Evolutionary conservation across 2,888 invertebrate species (phyloP).

Genomic region (Amphipyra tragopoginis): DNA sequence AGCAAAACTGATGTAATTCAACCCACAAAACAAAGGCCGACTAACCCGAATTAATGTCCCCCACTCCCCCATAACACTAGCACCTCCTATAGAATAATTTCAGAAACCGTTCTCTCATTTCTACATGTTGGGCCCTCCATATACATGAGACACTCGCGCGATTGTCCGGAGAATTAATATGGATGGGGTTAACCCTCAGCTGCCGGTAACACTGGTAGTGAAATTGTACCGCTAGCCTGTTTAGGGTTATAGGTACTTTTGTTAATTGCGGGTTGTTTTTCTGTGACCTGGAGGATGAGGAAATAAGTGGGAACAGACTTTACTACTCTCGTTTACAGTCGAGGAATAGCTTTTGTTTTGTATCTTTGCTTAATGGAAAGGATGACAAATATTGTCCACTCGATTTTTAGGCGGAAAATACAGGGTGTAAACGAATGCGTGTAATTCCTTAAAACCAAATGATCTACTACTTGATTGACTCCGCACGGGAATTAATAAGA

Average conservation of each 20-base stretch:
- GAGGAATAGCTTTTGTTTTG: too few relatives aligned
- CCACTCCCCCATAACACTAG: not conserved
- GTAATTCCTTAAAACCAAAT: too few relatives aligned
- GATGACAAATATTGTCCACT: too few relatives aligned
- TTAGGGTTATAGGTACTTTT: constrained; percentile 45
- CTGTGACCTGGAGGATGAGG: not conserved
- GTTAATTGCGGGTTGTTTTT: constrained; percentile 22
- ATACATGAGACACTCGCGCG: constrained; percentile 62
- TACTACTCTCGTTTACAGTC: too few relatives aligned
- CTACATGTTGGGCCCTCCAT: constrained; percentile 46
- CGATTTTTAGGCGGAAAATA: too few relatives aligned
- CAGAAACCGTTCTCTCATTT: constrained; percentile 56
- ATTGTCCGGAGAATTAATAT: constrained; percentile 67
- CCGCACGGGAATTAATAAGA: too few relatives aligned
- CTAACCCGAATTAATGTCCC: constrained; percentile 39
- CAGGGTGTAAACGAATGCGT: too few relatives aligned
- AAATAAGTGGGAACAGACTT: not conserved
- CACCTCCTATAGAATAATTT: constrained; percentile 47
- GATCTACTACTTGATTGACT: too few relatives aligned
- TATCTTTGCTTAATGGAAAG: too few relatives aligned
- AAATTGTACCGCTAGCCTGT: constrained; percentile 22
- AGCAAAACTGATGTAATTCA: too few relatives aligned
- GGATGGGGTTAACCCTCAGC: constrained; percentile 60
- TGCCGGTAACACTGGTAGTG: constrained; percentile 21
- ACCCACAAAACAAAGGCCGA: constrained; percentile 25